Base-by-base conservation (phyloP, 1,140 invertebrate genomes). In the Oryzaephilus surinamensis region DNA sequence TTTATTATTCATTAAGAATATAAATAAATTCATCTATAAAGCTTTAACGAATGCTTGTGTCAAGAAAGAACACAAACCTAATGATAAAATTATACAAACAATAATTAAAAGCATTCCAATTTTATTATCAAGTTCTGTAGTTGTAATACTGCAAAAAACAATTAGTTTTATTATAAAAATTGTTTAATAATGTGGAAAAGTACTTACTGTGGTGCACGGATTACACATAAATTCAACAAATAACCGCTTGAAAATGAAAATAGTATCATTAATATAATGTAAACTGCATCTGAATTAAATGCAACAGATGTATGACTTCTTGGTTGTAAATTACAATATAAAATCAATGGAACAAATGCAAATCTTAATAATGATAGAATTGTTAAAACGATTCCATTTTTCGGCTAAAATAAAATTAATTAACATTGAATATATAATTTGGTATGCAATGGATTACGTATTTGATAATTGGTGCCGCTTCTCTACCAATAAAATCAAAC, bases 261-360 rank as follows among this genome's bases (percentile, higher is more conserved):
- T 16, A 41, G 7, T n/a, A 48, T 41, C 1, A 35, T 39, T 17
- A 48, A 44, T 12, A 48, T 38, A 4, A 48, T 31, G 38, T 48
- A 48, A 23, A 33, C 37, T 7, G 30, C 18, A 3, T 43, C 26
- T 31, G 38, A 10, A 12, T 32, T 36, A 28, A 51, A 51, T 21
- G 43, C 16, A 3, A 51, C 49, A 11, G 48, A 46, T 24, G 43
- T 13, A 21, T 40, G 36, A 14, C 11, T 40, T 17, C 49, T 39
- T 8, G 49, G 49, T 28, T 43, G 46, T 11, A 39, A 43, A 29
- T 52, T 52, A 13, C 44, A 52, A 26, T 47, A 33, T 12, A 43
- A 41, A 4, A 52, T 13, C 17, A 52, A 13, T 17, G 48, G 51
- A 19, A 50, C 23, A 32, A 52, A 43, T 7, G 18, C 14, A 0